A percentile compares a stretch with the other conserved stretches of the same genome.
These are phyloP conservation scores for Gadus chalcogrammus DNA, from an alignment of 2,113 vertebrate genomes.

Conservation along the genomic window DNA sequence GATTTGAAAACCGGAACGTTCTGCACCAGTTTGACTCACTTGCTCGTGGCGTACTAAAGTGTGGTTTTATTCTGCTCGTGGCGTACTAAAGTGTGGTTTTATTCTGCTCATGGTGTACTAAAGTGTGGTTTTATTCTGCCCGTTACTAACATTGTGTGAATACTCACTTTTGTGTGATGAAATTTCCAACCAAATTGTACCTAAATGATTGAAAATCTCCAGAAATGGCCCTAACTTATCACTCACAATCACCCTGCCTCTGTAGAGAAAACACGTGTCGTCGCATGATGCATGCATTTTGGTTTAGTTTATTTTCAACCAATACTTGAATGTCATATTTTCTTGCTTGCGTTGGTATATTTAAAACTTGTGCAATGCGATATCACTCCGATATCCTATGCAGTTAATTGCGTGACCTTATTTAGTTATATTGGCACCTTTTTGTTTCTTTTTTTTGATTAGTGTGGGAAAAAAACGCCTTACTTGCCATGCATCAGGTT, in stretches of 20 bases:
- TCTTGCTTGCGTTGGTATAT: too few relatives aligned
- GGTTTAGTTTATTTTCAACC: slow-evolving; percentile 1
- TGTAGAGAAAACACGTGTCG: slow-evolving; percentile 28
- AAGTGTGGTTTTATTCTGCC: slow-evolving; percentile 18
- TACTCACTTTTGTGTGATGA: too few relatives aligned
- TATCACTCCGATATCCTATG: too few relatives aligned
- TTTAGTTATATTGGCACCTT: too few relatives aligned
- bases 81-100: slow-evolving; percentile 18
- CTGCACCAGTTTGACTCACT: slow-evolving; percentile 36
- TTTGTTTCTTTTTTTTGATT: too few relatives aligned
- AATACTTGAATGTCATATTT: too few relatives aligned
- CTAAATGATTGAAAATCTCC: neutral
- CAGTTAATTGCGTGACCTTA: too few relatives aligned
- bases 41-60: slow-evolving; percentile 26
- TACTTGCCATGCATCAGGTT: too few relatives aligned
- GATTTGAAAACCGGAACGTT: slow-evolving; percentile 5
- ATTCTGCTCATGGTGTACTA: slow-evolving; percentile 24
- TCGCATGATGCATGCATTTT: slow-evolving; percentile 66
- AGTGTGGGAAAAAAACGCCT: too few relatives aligned
- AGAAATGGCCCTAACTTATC: slow-evolving; percentile 25
- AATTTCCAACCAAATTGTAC: too few relatives aligned
- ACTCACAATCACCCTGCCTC: slow-evolving; percentile 13
- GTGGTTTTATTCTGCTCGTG: slow-evolving; percentile 27
- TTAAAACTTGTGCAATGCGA: too few relatives aligned
- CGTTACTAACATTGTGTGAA: slow-evolving; percentile 45